These are phyloP conservation scores for Caenorhabditis tropicalis DNA, from an alignment of 1,140 invertebrate species.

Conservation along the genomic window DNA sequence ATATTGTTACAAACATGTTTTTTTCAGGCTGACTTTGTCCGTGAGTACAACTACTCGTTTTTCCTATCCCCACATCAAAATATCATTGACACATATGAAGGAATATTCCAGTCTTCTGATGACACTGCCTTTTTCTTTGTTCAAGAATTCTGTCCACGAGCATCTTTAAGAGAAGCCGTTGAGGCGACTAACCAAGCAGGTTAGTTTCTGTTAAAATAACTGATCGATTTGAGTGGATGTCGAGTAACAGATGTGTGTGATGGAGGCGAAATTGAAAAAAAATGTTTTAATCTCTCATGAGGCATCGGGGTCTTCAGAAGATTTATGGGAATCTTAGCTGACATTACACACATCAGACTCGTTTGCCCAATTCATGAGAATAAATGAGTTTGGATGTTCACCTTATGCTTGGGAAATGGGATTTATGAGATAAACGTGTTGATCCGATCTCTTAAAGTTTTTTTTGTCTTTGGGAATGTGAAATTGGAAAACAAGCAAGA, in stretches of 20 bases:
- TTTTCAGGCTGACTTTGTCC: constrained; percentile 74
- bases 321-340: constrained; percentile 30
- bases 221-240: neutral
- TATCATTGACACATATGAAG: constrained; percentile 75
- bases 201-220: constrained; percentile 16
- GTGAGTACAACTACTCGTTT: constrained; percentile 77
- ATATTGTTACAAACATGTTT: constrained; percentile 25
- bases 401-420: constrained; percentile 7
- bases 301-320: neutral
- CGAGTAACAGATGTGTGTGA: neutral
- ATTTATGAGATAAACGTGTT: constrained; percentile 41
- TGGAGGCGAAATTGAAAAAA: neutral
- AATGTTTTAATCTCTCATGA: constrained; percentile 4
- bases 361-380: neutral
- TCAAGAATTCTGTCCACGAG: constrained; percentile 70
- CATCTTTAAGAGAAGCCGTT: constrained; percentile 74
- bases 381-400: constrained; percentile 12
- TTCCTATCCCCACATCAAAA: constrained; percentile 76
- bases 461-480: neutral
- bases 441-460: constrained; percentile 9
- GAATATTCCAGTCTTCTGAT: constrained; percentile 72
- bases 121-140: constrained; percentile 69
- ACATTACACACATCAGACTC: constrained; percentile 2
- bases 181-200: constrained; percentile 73
- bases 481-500: neutral